A percentile compares a stretch with the other conserved stretches of the same genome.
These are phyloP conservation scores for Arge pagana DNA, from an alignment of 2,888 invertebrate genomes.

Conservation along the genomic window DNA sequence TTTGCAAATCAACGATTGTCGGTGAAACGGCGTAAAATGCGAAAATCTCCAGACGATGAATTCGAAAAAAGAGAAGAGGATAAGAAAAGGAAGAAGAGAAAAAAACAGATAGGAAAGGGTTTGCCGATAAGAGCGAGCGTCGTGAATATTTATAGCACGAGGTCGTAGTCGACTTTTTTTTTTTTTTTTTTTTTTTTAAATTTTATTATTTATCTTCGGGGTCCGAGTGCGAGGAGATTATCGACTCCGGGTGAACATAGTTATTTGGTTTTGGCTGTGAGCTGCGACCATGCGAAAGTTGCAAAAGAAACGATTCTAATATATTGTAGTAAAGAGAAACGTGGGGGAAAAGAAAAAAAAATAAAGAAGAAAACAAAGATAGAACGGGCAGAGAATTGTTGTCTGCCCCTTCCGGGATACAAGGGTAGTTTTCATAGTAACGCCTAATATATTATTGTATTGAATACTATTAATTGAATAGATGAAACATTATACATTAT, in stretches of 20 bases:
- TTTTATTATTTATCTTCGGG: not conserved
- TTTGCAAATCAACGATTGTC: constrained; percentile 30
- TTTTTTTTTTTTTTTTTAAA: not conserved
- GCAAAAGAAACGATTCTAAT: not conserved
- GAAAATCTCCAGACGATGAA: constrained; percentile 7
- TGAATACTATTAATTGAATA: constrained; percentile 35
- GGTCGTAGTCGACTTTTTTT: not conserved
- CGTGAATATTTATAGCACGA: constrained; percentile 1
- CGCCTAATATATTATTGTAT: constrained; percentile 37
- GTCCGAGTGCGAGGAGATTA: constrained; percentile 1
- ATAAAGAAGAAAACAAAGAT: constrained; percentile 23
- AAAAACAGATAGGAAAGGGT: constrained; percentile 22
- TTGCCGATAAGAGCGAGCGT: constrained; percentile 14
- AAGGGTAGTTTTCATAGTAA: constrained; percentile 52
- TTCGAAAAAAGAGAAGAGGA: constrained; percentile 6
- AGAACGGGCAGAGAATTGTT: constrained; percentile 13
- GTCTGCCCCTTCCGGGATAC: constrained; percentile 51
- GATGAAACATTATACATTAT: constrained; percentile 44
- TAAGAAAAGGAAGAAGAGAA: constrained; percentile 17
- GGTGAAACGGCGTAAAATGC: constrained; percentile 4
- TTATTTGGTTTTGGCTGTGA: constrained; percentile 4
- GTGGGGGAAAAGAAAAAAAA: constrained; percentile 13
- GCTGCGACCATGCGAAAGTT: constrained; percentile 14
- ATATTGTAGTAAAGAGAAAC: not conserved
- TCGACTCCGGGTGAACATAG: not conserved